Percentiles rank a stretch among this genome's conserved stretches.
Conservation (phyloP, 2,797 vertebrate species). For the Epinephelus malabaricus region DNA sequence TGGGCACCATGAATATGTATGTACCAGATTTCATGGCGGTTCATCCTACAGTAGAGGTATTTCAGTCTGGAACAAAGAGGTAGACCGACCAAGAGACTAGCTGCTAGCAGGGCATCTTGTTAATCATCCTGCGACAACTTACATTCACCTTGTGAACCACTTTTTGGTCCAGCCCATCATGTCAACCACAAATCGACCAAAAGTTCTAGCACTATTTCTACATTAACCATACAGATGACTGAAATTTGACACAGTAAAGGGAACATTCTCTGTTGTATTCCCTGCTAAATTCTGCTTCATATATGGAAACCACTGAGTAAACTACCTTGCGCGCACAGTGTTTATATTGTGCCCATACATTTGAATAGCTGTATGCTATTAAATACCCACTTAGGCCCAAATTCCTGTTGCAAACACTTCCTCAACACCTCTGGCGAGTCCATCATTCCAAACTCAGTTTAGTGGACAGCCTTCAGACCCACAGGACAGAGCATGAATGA, state of each 20-base stretch:
- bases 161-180: no score
- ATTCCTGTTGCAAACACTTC: slow-evolving; percentile 1
- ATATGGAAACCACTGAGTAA: neutral
- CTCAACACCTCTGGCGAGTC: neutral
- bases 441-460: slow-evolving; percentile 17
- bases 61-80: neutral
- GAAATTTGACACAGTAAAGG: no score
- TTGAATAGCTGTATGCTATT: neutral
- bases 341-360: neutral
- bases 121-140: neutral
- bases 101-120: neutral
- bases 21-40: neutral
- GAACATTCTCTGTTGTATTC: no score
- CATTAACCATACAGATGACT: neutral
- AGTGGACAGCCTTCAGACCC: slow-evolving; percentile 21
- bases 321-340: neutral
- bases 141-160: neutral
- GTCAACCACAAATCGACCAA: neutral
- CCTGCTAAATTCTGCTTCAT: neutral
- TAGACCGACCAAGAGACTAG: neutral
- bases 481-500: slow-evolving; percentile 21
- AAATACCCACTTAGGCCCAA: neutral
- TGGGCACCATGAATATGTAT: neutral
- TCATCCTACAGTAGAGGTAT: neutral
- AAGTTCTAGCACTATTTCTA: neutral